phyloP scores from a whole-genome alignment of 2,113 vertebrate species.

The Gallinago media region DNA sequence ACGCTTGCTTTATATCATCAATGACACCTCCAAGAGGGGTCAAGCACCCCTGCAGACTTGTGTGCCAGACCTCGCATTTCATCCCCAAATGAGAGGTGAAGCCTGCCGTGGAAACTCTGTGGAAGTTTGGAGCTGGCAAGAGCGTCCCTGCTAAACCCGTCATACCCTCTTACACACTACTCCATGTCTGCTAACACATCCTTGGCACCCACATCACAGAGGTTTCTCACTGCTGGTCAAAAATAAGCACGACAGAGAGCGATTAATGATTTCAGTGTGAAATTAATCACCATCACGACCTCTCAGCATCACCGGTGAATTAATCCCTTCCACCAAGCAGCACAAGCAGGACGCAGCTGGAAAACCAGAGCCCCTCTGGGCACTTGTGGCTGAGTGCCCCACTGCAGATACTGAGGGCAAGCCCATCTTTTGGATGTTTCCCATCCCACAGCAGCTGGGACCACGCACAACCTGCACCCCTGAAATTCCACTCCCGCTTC shows the following conservation, averaged over 20 bases:
- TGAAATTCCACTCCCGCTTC: not conserved
- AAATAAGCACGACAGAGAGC: not conserved
- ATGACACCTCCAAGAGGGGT: not conserved
- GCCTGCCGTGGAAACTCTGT: not conserved
- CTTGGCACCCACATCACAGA: not conserved
- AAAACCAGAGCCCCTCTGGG: not conserved
- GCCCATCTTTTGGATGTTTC: not conserved
- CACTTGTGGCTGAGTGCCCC: not conserved
- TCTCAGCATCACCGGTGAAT: not conserved
- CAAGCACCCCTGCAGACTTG: not conserved
- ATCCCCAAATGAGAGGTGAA: not conserved
- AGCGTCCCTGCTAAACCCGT: not conserved
- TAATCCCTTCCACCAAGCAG: not conserved
- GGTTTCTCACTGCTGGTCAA: not conserved
- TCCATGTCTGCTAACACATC: not conserved
- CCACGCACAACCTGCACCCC: not conserved
- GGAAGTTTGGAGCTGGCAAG: not conserved
- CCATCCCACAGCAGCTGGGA: not conserved
- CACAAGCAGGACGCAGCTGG: not conserved
- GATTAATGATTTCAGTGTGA: not conserved
- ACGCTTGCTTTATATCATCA: not conserved
- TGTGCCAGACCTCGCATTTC: not conserved
- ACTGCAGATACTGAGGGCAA: not conserved
- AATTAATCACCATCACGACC: not conserved
- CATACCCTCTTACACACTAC: not conserved